Evolutionary conservation across 2,888 invertebrate species (phyloP).

Genomic region (Xestia rhomboidea): DNA sequence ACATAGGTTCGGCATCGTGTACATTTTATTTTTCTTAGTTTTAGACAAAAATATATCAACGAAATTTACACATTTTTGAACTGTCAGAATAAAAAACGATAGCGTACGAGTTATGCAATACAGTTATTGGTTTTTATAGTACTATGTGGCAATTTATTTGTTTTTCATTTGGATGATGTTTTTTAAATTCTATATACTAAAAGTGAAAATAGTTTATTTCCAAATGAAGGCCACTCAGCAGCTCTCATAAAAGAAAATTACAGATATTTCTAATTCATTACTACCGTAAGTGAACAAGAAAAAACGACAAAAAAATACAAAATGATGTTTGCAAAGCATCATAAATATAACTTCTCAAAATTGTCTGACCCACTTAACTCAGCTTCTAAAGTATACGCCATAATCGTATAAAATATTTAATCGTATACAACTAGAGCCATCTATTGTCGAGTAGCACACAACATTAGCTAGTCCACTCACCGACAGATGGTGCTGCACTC

Average conservation of each 20-base stretch:
- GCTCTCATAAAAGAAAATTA: not conserved
- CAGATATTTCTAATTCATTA: not conserved
- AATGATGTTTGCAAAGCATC: constrained; percentile 13
- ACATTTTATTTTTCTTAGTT: not conserved
- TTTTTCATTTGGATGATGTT: not conserved
- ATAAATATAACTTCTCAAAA: constrained; percentile 24
- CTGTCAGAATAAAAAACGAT: not conserved
- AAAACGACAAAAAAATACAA: not conserved
- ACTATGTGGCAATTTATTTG: not conserved
- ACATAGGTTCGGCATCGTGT: not conserved
- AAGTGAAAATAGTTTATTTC: not conserved
- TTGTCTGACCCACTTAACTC: constrained; percentile 42
- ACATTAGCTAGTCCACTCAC: constrained; percentile 57
- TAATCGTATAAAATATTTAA: constrained; percentile 47
- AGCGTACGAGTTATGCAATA: not conserved
- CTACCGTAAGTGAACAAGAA: not conserved
- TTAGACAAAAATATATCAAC: not conserved
- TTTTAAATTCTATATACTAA: not conserved
- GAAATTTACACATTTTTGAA: not conserved
- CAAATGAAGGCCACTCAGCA: not conserved
- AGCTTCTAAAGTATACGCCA: constrained; percentile 32
- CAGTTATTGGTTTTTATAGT: not conserved
- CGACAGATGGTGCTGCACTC: constrained; percentile 61
- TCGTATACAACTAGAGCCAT: constrained; percentile 52
- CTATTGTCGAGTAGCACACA: constrained; percentile 55